Base-by-base conservation (phyloP, 1,140 invertebrate species). In the Aphelenchoides besseyi region DNA sequence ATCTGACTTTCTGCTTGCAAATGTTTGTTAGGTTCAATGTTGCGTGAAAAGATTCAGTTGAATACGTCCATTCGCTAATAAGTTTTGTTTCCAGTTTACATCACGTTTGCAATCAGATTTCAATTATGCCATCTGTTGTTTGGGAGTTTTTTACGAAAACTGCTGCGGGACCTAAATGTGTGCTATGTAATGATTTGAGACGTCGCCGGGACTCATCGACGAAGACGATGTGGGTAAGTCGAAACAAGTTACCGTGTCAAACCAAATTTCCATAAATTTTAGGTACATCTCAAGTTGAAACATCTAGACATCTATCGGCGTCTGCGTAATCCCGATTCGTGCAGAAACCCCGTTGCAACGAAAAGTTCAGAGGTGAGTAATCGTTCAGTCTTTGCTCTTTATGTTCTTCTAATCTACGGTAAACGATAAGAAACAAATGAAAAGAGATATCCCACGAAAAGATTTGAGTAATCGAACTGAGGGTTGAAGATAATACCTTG, bases 121-220 rank as follows among this genome's bases (percentile, higher is more conserved):
- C 18, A 8, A 66, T 33, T 12, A 66, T 66, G 63, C 63, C 63
- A n/a, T 66, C 63, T 12, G 32, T 66, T 0, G 63, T 66, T 18
- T 66, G 63, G 63, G 30, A 16, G 1, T 66, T 12, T 53, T 66
- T 66, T 53, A 12, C 12, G 3, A 66, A 66, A 53, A 66, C 63
- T 16, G 48, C n/a, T 33, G 63, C 63, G 1, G 63, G 63, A 12
- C 63, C 63, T 23, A 37, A 66, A 66, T 66, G 63, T 8, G 28
- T 66, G 12, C 32, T 66, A 8, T 69, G 55, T 8, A 68, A 30
- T 69, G 66, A 69, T 33, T 18, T 69, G 26, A 62, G 68, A 69
- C 9, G 57, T 29, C 54, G 66, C n/a, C 63, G 68, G 33, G 61
- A 69, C 59, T 30, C 68, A 2, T 18, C 16, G 12, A 66, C 63